Percentiles rank a stretch among this genome's conserved stretches.
Evolutionary conservation across 2,113 vertebrate species (phyloP).

Genomic region (Oryzias curvinotus): DNA sequence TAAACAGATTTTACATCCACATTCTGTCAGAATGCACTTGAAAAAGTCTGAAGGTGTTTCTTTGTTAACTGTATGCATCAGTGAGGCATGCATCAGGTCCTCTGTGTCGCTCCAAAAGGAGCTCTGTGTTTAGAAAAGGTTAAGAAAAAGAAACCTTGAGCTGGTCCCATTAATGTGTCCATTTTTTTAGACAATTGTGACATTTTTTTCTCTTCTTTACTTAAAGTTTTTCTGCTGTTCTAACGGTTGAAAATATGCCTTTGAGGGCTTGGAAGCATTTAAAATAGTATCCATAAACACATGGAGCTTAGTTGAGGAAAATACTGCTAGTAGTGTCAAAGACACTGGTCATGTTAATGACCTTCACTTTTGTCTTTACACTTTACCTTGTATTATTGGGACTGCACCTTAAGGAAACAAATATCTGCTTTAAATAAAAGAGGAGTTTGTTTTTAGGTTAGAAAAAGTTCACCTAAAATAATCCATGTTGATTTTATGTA

Average conservation of each 20-base stretch:
- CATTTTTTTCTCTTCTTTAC: conserved; percentile 20
- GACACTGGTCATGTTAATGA: conserved; percentile 27
- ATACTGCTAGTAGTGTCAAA: conserved; percentile 25
- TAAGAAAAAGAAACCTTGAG: conserved; percentile 27
- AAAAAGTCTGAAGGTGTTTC: conserved; percentile 23
- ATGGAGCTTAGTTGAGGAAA: conserved; percentile 25
- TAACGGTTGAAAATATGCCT: conserved; percentile 5
- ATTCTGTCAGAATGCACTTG: conserved; percentile 35
- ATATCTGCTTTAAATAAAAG: conserved; percentile 12
- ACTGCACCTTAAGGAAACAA: conserved; percentile 32
- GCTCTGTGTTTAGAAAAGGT: conserved; percentile 14
- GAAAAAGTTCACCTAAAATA: conserved; percentile 41
- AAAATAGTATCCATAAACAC: conserved; percentile 23
- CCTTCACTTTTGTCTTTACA: neutral
- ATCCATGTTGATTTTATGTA: conserved; percentile 15
- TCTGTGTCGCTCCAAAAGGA: conserved; percentile 9
- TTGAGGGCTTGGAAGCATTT: conserved; percentile 34
- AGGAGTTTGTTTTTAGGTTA: conserved; percentile 27
- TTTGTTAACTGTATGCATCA: conserved; percentile 11
- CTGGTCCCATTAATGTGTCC: conserved; percentile 54
- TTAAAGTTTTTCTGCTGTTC: conserved; percentile 12
- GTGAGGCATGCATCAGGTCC: conserved; percentile 23
- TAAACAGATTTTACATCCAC: conserved; percentile 37
- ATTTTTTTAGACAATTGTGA: conserved; percentile 4
- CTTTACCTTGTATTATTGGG: neutral